These are phyloP conservation scores for Notarius lentiginosus DNA, from an alignment of 2,113 vertebrate species.

Conservation along the genomic window DNA sequence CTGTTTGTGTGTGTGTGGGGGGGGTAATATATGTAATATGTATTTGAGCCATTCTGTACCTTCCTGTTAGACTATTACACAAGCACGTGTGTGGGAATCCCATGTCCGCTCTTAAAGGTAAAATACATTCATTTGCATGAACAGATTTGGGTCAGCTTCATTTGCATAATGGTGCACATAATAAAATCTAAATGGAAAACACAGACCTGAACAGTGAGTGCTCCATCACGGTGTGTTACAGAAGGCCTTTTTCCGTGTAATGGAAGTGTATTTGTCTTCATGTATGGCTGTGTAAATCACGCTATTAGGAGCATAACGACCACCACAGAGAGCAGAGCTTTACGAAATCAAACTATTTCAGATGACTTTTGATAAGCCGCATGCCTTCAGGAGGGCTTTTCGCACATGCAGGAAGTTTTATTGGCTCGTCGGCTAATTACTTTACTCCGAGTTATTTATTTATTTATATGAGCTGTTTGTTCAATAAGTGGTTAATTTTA, in stretches of 20 bases:
- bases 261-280: constrained; percentile 59
- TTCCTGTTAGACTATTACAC: constrained; percentile 60
- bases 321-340: constrained; percentile 36
- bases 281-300: constrained; percentile 47
- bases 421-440: constrained; percentile 30
- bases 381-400: constrained; percentile 18
- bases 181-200: constrained; percentile 64
- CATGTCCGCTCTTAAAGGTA: constrained; percentile 69
- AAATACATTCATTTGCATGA: constrained; percentile 74
- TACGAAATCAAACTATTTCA: constrained; percentile 23
- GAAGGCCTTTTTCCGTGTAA: constrained; percentile 59
- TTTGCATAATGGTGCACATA: constrained; percentile 74
- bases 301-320: constrained; percentile 41
- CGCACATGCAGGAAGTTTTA: neutral
- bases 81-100: constrained; percentile 54
- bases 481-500: constrained; percentile 32
- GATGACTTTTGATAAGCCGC: constrained; percentile 3
- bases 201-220: constrained; percentile 64
- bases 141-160: constrained; percentile 73
- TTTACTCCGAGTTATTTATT: constrained; percentile 14
- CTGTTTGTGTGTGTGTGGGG: constrained; percentile 57
- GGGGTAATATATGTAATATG: constrained; percentile 51
- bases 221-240: constrained; percentile 67
- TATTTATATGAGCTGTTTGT: constrained; percentile 24
- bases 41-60: constrained; percentile 56